A percentile compares a stretch with the other conserved stretches of the same genome.
These are phyloP conservation scores for Stictonetta naevosa DNA, from an alignment of 2,113 vertebrate genomes.

Conservation along the genomic window DNA sequence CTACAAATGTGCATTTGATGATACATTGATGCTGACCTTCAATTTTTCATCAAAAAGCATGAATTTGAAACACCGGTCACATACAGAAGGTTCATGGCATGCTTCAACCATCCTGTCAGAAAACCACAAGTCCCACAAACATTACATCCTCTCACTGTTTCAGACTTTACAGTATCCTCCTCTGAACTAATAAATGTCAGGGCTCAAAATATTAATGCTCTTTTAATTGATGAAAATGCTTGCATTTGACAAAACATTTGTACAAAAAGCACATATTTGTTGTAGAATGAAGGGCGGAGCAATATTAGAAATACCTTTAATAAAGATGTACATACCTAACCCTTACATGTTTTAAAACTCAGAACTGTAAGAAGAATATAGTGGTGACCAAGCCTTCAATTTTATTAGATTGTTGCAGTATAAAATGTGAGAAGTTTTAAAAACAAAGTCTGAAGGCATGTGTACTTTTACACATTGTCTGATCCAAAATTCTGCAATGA, in stretches of 20 bases:
- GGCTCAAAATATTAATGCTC: neutral
- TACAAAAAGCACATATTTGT: neutral
- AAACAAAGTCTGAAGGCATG: neutral
- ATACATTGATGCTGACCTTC: neutral
- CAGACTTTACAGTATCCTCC: neutral
- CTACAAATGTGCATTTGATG: neutral
- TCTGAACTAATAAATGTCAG: neutral
- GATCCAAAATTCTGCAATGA: neutral
- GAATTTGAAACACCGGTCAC: neutral
- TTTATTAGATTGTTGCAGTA: neutral
- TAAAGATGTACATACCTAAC: neutral
- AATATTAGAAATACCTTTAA: neutral
- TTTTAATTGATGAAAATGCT: neutral
- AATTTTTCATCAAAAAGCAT: neutral
- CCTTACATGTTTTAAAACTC: neutral
- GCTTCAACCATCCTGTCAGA: neutral
- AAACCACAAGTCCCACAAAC: neutral
- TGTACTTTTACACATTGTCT: neutral
- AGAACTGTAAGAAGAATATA: neutral
- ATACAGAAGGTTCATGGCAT: neutral
- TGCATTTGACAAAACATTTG: neutral
- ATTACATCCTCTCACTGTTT: neutral
- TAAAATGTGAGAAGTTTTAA: neutral
- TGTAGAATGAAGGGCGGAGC: neutral
- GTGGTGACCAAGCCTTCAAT: rapidly evolving